These are phyloP conservation scores for Amphiura filiformis DNA, from an alignment of 35 echinoderm and acorn worm species.

Conservation along the genomic window DNA sequence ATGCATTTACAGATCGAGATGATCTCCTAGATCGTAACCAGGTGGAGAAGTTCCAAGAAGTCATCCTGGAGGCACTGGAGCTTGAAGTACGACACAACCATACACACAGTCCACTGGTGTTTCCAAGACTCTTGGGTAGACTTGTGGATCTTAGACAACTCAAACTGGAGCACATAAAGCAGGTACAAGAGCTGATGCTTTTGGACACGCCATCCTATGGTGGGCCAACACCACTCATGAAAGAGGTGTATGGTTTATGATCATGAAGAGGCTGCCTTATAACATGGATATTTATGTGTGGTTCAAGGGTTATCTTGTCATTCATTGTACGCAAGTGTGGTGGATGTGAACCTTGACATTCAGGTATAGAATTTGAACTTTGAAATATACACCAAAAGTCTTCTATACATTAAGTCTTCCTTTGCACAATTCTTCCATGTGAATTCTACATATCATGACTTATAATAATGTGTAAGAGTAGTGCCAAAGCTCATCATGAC, in stretches of 20 bases:
- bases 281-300: not conserved
- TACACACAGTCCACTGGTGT: constrained; percentile 53
- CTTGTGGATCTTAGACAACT: constrained; percentile 93
- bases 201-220: constrained; percentile 64
- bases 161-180: constrained; percentile 92
- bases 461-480: no score
- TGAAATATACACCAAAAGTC: not conserved
- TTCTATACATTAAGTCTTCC: not conserved
- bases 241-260: constrained; percentile 91
- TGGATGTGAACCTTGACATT: not conserved
- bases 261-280: not conserved
- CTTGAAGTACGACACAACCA: constrained; percentile 91
- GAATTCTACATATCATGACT: no score
- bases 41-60: constrained; percentile 94
- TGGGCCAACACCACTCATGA: constrained; percentile 89
- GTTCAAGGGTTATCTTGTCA: not conserved
- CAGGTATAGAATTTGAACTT: not conserved
- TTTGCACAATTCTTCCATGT: not conserved
- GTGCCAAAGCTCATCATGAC: no score
- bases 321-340: not conserved
- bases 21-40: constrained; percentile 76
- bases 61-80: constrained; percentile 88
- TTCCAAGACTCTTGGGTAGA: constrained; percentile 70
- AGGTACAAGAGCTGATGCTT: constrained; percentile 88
- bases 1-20: constrained; percentile 72